phyloP scores from a whole-genome alignment of 2,113 vertebrate genomes.

The Procavia capensis region DNA sequence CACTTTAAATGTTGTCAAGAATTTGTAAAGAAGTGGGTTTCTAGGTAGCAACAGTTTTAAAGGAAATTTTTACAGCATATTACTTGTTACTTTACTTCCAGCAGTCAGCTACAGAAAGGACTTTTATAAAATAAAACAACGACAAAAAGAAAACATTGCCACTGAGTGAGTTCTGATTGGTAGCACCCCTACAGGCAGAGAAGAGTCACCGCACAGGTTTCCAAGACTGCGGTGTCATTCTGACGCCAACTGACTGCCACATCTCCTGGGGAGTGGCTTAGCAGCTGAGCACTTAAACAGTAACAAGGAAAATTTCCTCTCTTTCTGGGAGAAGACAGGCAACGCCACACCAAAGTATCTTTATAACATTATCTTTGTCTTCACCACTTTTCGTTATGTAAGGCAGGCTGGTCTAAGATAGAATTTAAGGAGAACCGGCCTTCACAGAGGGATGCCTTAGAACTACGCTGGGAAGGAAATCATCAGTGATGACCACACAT shows the following conservation, averaged over 20 bases:
- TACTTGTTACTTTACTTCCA: background rate
- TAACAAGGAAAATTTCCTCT: background rate
- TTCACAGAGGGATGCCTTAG: background rate
- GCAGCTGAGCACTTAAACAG: background rate
- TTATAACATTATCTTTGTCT: background rate
- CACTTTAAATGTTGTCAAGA: background rate
- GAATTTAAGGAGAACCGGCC: background rate
- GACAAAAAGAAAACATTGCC: background rate
- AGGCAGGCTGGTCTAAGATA: background rate
- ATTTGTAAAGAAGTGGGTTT: slow-evolving; percentile 36
- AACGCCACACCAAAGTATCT: background rate
- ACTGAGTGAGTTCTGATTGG: background rate
- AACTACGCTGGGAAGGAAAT: background rate
- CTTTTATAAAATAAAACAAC: background rate
- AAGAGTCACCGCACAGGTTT: background rate
- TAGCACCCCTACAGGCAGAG: background rate
- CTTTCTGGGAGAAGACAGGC: slow-evolving; percentile 8
- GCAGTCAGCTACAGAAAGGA: background rate
- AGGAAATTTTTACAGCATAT: too few species aligned
- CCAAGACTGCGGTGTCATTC: too few species aligned
- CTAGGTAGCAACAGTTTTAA: slow-evolving; percentile 14
- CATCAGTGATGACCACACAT: background rate
- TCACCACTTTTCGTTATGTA: slow-evolving; percentile 1
- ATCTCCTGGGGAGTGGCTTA: background rate
- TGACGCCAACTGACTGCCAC: too few species aligned